Percentiles rank a stretch among this genome's conserved stretches.
Evolutionary conservation across 2,113 vertebrate genomes (phyloP).

Genomic region (Malaclemys terrapin): DNA sequence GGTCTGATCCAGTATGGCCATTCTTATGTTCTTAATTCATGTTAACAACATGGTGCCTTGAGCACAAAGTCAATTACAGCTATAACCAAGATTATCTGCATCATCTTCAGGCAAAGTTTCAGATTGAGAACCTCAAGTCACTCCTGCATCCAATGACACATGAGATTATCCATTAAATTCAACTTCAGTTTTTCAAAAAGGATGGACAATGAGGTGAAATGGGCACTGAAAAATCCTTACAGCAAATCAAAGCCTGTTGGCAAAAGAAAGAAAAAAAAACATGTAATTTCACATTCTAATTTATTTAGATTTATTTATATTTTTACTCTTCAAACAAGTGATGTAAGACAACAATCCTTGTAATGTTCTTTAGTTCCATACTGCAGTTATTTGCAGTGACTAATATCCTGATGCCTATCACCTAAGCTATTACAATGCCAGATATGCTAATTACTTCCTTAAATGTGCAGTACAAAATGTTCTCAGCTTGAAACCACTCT

Average conservation of each 20-base stretch:
- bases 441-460: conserved; percentile 71
- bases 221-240: neutral
- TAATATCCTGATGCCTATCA: conserved; percentile 65
- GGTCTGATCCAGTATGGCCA: too few species aligned
- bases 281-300: conserved; percentile 19
- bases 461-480: conserved; percentile 67
- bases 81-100: neutral
- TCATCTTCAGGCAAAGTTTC: neutral
- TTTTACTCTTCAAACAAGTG: conserved; percentile 31
- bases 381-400: conserved; percentile 61
- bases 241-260: neutral
- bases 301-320: conserved; percentile 49
- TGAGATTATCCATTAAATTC: neutral
- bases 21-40: neutral
- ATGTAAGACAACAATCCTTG: neutral
- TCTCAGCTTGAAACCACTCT: conserved; percentile 61
- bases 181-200: neutral
- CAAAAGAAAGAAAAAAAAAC: neutral
- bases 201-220: neutral
- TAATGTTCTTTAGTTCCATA: conserved; percentile 22
- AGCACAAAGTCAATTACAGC: neutral
- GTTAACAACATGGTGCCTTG: neutral
- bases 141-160: neutral
- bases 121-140: neutral
- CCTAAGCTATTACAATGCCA: conserved; percentile 57